Conservation (phyloP, 1,140 invertebrate species). For the Platorchestia sp. region DNA sequence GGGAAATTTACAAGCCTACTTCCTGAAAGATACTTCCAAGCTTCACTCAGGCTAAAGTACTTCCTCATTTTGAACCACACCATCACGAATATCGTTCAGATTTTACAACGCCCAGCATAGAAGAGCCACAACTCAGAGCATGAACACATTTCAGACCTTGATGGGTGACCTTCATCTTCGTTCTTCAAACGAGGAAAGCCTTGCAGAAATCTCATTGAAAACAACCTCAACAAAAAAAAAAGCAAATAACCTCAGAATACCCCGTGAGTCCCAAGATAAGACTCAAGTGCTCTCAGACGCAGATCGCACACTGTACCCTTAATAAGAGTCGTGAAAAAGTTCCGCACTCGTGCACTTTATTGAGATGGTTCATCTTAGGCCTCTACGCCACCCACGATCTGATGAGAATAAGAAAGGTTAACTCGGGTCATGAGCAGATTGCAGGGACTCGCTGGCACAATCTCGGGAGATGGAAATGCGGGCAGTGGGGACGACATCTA, state of each 20-base stretch:
- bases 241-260: not conserved
- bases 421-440: not conserved
- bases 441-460: not conserved
- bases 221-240: no score
- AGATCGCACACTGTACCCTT: not conserved
- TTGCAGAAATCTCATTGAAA: not conserved
- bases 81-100: not conserved
- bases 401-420: conserved; percentile 38
- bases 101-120: not conserved
- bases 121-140: not conserved
- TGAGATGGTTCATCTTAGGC: not conserved
- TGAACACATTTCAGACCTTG: not conserved
- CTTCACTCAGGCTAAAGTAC: not conserved
- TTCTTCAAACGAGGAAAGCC: not conserved
- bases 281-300: not conserved
- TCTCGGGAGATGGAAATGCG: not conserved
- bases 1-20: no score
- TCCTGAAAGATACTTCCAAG: no score
- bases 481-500: not conserved
- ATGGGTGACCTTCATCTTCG: not conserved
- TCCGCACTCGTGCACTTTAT: conserved; percentile 6
- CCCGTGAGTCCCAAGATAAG: not conserved
- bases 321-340: conserved; percentile 9
- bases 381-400: conserved; percentile 38
- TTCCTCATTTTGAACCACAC: not conserved